Evolutionary conservation across 2,888 invertebrate species (phyloP), one percentile per base, ranked within the genome.

Genomic region (Nebria salina): DNA sequence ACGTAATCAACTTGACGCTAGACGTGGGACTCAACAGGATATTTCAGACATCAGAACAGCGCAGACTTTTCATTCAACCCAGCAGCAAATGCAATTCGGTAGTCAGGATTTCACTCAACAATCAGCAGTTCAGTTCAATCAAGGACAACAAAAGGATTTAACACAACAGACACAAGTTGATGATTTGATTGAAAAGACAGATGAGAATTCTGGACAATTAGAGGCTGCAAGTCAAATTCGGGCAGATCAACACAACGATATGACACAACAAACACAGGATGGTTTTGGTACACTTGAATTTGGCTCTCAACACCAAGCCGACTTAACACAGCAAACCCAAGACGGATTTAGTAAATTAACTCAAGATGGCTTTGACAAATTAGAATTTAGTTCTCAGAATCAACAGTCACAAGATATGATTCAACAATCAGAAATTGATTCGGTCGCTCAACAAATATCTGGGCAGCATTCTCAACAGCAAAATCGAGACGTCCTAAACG

Each of bases 121-220:
- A 34, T 34, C 34, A 4, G 34, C 34, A 34, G 34, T 34, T 34
- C 34, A 34, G 34, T 34, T 34, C 65, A 65, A 70, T 5, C 70
- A 70, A 34, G 11, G 20, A 70, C 70, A 66, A 76, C 81, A 84
- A 6, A 85, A 87, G 82, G 86, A 84, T 82, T 83, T 85, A 79
- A 83, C 82, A 82, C 84, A 85, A 82, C 84, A 84, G 66, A 77
- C 68, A 74, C 81, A 83, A 75, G 72, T 78, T 13, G 75, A 76
- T 76, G 85, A 85, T 83, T 75, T 85, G 9, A 84, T 84, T 9
- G 85, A 86, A 83, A 83, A 85, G 77, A 83, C 85, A 84, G 84
- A 86, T 83, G 25, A 84, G 84, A 84, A 85, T 85, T 65, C 84
- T 54, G 54, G 54, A 7, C 4, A 54, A 54, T 11, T 54, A 76